Conservation (phyloP, 2,113 vertebrate species). For the Cryptomyrus ogoouensis region DNA sequence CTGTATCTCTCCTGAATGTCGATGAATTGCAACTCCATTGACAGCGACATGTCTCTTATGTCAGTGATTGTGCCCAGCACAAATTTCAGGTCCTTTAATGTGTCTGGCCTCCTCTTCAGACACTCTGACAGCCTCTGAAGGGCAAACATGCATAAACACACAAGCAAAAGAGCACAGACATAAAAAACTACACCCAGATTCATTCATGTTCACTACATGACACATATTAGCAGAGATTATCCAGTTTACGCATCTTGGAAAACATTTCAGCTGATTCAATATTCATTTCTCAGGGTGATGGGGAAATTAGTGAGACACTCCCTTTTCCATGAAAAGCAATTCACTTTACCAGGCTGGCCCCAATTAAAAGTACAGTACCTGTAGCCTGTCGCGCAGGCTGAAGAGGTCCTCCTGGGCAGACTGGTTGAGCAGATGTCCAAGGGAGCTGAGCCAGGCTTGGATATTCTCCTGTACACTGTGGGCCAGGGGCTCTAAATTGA, state of each 20-base stretch:
- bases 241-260: background rate
- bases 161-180: background rate
- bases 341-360: background rate
- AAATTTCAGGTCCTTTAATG: slow-evolving; percentile 77
- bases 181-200: slow-evolving; percentile 7
- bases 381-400: slow-evolving; percentile 65
- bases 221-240: background rate
- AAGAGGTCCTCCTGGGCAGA: slow-evolving; percentile 71
- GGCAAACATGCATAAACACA: background rate
- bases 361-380: slow-evolving; percentile 52
- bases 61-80: slow-evolving; percentile 74
- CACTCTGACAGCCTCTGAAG: slow-evolving; percentile 60
- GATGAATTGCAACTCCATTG: slow-evolving; percentile 70
- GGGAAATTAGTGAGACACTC: background rate
- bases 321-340: background rate
- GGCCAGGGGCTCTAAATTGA: slow-evolving; percentile 72
- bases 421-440: slow-evolving; percentile 75
- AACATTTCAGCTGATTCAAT: background rate
- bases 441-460: slow-evolving; percentile 69
- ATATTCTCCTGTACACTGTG: slow-evolving; percentile 62
- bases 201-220: background rate
- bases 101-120: slow-evolving; percentile 63
- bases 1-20: slow-evolving; percentile 82
- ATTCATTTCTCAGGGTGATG: background rate
- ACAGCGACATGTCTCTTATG: slow-evolving; percentile 67